Base-by-base conservation (phyloP, 1,140 invertebrate genomes). In the Neodiprion lecontei region DNA sequence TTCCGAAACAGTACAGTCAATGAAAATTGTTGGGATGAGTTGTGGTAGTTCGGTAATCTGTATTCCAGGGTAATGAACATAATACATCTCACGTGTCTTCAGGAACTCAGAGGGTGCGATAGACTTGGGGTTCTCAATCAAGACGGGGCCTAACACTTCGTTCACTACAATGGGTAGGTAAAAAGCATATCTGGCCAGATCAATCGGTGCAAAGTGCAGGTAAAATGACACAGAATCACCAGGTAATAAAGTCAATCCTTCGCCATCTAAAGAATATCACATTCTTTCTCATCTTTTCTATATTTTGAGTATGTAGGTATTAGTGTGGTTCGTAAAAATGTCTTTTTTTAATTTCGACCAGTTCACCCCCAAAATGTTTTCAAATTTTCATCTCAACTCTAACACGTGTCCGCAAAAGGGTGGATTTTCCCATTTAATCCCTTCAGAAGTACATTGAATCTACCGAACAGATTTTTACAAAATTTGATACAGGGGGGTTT, bases 91-190 rank as follows among this genome's bases (percentile, higher is more conserved):
- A 9, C 47, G 12, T 4, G 79, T 67, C 53, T 65, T 72, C 8
- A 72, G 67, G 1, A 69, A 68, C 9, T 71, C 28, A 12, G 21
- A 9, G n/a, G 70, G 70, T 21, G 9, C 12, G 9, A 2, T 17
- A n/a, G 11, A 73, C 17, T 72, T 79, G 0, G 69, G 11, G 73
- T 75, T 68, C 17, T 67, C 48, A 7, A 76, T 61, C 10, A 68
- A 49, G 14, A 72, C 69, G 0, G 82, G 82, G 8, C 82, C 83
- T 21, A 84, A 67, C 28, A 86, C 67, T 28, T 80, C 78, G 76
- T 87, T 87, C 11, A 87, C 74, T 7, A 83, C 68, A 0, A 86
- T 76, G 2, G 85, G 85, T 9, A 86, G 67, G 73, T 81, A 80
- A 74, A 84, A 83, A 7, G 69, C 50, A 28, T 80, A 79, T 1